Base-by-base conservation (phyloP, 2,888 invertebrate genomes). In the Lymantria dispar region DNA sequence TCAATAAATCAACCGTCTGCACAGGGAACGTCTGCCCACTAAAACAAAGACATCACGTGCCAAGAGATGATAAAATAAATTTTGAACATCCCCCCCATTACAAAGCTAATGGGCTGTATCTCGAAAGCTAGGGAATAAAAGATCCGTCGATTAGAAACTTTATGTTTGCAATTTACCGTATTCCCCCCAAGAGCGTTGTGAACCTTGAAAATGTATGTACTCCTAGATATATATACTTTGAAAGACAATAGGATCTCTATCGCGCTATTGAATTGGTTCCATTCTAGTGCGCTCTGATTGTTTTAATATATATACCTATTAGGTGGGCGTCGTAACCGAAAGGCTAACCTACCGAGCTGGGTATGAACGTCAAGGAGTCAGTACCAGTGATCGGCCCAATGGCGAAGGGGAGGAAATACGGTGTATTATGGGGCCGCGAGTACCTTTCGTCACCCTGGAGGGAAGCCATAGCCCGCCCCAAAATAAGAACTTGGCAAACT, bases 81-180 rank as follows among this genome's bases (percentile, higher is more conserved):
- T 89, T 82, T 70, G 80, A 85, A 85, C 86, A 83, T 85, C 85
- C 83, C 75, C n/a, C 22, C 90, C 87, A 87, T 89, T 90, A 87
- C 87, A 72, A 76, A 83, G 87, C 89, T 90, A 91, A 91, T 90
- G 90, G 90, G 83, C 87, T 87, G 89, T 87, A 87, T 88, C 90
- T 87, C 73, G 77, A 83, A 80, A 81, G 86, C 81, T 79, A 76
- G 83, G 83, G 87, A 89, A 89, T 89, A 90, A 90, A 89, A 90
- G 88, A 88, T 88, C 81, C 85, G 88, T 88, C 90, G 90, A 91
- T 91, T 89, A 90, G 83, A 90, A 90, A 90, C 83, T 91, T 90
- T 91, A 90, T 90, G 90, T 85, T 89, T 87, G 88, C 87, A 87
- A 89, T 89, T 85, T 87, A 83, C 85, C 78, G 72, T 74, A 76